Conservation (phyloP, 1,140 invertebrate genomes). For the Drosophila bifasciata region DNA sequence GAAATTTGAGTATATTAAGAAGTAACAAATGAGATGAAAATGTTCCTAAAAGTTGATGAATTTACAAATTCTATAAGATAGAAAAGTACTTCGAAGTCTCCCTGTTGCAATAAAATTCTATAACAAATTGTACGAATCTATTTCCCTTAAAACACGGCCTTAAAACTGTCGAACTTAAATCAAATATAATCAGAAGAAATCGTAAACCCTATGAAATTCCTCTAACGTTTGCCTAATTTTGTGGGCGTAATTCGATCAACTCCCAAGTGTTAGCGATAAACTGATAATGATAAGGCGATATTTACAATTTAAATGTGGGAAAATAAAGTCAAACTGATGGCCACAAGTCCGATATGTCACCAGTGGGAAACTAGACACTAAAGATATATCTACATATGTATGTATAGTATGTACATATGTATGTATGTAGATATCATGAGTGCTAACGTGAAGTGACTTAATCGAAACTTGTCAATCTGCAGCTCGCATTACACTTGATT, state of each 20-base stretch:
- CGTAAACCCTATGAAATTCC: no score
- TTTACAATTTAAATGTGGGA: constrained; percentile 13
- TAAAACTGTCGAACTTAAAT: not conserved
- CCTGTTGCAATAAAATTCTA: no score
- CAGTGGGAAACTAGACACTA: constrained; percentile 13
- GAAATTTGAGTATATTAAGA: no score
- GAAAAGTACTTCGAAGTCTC: no score
- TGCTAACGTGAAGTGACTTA: constrained; percentile 29
- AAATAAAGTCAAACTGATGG: constrained; percentile 13
- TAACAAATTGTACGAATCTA: no score
- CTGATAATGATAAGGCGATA: constrained; percentile 1
- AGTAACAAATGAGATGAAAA: no score
- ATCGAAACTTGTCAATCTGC: constrained; percentile 46
- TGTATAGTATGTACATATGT: no score
- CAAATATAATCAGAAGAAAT: not conserved
- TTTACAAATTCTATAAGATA: no score
- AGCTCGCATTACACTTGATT: constrained; percentile 53
- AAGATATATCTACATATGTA: constrained; percentile 5
- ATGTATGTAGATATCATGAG: not conserved
- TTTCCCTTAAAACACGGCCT: no score
- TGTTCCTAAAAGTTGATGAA: no score
- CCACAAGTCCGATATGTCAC: constrained; percentile 36
- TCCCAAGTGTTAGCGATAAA: not conserved
- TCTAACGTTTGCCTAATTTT: not conserved
- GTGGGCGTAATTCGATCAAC: not conserved